Evolutionary conservation across 92 coral and sea anemone genomes (phyloP), one percentile per base, ranked within the genome.

Genomic region (Porites rus): DNA sequence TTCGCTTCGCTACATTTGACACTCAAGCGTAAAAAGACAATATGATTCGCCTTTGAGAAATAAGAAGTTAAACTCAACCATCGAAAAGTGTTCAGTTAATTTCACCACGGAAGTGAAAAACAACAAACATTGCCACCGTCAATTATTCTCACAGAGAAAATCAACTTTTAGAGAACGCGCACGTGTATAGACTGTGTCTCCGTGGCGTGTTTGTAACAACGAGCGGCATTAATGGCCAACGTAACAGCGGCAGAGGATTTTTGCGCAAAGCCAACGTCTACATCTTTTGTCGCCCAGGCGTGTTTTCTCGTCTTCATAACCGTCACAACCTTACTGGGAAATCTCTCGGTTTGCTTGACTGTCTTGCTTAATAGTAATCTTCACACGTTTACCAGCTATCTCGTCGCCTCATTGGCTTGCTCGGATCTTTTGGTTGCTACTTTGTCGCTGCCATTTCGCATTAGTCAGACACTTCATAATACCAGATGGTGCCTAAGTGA

Each of bases 361-460:
- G 98, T 94, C 10, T 83, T 92, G 19, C 66, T 90, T 59, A 92
- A 87, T 67, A 72, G 83, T 9, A 94, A 84, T 68, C 96, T 94
- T 62, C 96, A 92, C 53, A 90, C 93, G 0, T 87, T 94, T 11
- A 93, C 98, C 51, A 91, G 92, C 80, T 92, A 90, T 74, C 77
- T 94, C 68, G 96, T 94, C 28, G 96, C 92, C 8, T 94, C 98
- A 1, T 75, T 94, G 68, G 98, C 98, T 52, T 75, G 87, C 10
- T 87, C 94, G 24, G 98, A 94, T 67, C 71, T 94, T 4, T 86
- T 93, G 90, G 92, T 94, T 2, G 98, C 93, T 1, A 92, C 90
- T 0, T 80, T 92, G 17, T 88, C 92, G 19, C 90, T 94, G 7
- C 96, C 98, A 9, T 94, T 94, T 76, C 91, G 94, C 71, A 83